Evolutionary conservation across 2,797 vertebrate genomes (phyloP).

Genomic region (Echiichthys vipera): DNA sequence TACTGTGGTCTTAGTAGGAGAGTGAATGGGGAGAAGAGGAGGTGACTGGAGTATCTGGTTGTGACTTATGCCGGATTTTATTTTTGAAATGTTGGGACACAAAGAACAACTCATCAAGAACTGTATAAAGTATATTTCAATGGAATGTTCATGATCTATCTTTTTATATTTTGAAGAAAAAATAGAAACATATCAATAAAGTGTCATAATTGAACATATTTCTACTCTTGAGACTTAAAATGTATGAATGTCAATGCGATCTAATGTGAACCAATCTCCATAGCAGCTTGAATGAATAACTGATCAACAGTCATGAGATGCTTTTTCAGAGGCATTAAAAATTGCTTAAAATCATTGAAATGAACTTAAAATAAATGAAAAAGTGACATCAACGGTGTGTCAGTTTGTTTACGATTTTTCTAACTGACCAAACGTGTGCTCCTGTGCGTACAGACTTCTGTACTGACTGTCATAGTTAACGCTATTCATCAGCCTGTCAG

Average conservation of each 20-base stretch:
- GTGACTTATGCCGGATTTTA: constrained; percentile 81
- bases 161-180: constrained; percentile 87
- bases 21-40: constrained; percentile 71
- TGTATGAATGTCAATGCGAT: constrained; percentile 84
- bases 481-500: constrained; percentile 47
- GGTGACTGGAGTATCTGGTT: constrained; percentile 76
- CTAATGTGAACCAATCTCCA: constrained; percentile 83
- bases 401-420: constrained; percentile 57
- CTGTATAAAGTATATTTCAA: constrained; percentile 87
- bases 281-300: constrained; percentile 83
- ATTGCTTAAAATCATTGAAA: constrained; percentile 81
- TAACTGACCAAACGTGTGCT: constrained; percentile 9
- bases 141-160: constrained; percentile 86
- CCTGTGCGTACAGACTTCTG: constrained; percentile 28
- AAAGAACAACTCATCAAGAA: constrained; percentile 81
- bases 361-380: constrained; percentile 82
- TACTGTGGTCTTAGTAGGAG: constrained; percentile 73
- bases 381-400: constrained; percentile 69
- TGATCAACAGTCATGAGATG: constrained; percentile 79
- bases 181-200: constrained; percentile 87
- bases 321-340: constrained; percentile 81
- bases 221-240: constrained; percentile 85
- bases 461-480: constrained; percentile 39
- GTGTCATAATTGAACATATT: constrained; percentile 84
- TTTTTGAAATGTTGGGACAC: constrained; percentile 84